Conservation (phyloP, 2,113 vertebrate genomes). For the Neotragus moschatus region DNA sequence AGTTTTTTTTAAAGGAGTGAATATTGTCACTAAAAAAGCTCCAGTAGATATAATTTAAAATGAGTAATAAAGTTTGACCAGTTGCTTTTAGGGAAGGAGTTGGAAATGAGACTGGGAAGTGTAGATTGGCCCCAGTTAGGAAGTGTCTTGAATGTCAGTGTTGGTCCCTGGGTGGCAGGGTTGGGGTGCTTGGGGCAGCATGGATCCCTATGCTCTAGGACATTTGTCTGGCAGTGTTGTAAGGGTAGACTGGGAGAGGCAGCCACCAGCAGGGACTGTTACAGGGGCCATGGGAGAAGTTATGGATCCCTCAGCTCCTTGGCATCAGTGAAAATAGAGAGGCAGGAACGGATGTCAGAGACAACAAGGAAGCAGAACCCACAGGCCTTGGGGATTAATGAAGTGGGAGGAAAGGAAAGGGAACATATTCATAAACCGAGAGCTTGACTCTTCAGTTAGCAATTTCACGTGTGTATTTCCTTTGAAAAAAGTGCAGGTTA, state of each 20-base stretch:
- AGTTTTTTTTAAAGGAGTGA: constrained; percentile 23
- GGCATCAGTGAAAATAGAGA: not conserved
- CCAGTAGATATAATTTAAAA: not conserved
- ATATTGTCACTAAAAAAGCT: not conserved
- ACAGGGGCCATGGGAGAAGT: not conserved
- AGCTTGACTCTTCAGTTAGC: constrained; percentile 3
- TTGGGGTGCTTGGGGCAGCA: not conserved
- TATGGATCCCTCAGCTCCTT: not conserved
- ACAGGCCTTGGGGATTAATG: not conserved
- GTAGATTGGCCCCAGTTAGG: not conserved
- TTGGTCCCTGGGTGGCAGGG: not conserved
- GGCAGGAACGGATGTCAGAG: not conserved
- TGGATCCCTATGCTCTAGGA: not conserved
- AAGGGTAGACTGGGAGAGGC: not conserved
- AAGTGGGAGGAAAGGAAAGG: not conserved
- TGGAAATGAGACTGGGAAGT: not conserved
- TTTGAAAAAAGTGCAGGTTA: not conserved
- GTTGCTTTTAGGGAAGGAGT: not conserved
- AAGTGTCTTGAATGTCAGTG: not conserved
- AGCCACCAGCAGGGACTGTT: not conserved
- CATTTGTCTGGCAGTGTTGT: not conserved
- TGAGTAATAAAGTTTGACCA: not conserved
- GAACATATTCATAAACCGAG: not conserved
- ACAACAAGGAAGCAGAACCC: not conserved
- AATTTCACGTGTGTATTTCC: not conserved